Conservation (phyloP, 2,888 invertebrate genomes). For the Herminia tarsipennalis region DNA sequence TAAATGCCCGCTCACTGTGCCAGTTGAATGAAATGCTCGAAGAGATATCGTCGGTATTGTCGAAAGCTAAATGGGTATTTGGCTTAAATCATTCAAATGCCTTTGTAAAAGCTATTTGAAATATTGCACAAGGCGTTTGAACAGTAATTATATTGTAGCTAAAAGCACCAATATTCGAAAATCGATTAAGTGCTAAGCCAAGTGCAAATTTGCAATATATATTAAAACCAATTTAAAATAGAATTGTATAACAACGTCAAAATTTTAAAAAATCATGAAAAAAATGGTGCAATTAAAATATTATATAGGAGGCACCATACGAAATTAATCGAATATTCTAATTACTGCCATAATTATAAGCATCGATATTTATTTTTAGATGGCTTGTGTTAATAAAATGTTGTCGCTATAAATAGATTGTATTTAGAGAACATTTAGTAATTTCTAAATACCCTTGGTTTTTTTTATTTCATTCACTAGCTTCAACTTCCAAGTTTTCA, state of each 20-base stretch:
- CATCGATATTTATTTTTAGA: slow-evolving; percentile 56
- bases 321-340: slow-evolving; percentile 28
- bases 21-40: slow-evolving; percentile 4
- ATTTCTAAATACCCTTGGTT: slow-evolving; percentile 2
- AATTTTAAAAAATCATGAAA: neutral
- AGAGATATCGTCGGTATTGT: neutral
- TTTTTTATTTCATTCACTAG: slow-evolving; percentile 9
- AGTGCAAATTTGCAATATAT: neutral
- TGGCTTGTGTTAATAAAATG: slow-evolving; percentile 35
- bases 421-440: slow-evolving; percentile 14
- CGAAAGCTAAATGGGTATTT: neutral
- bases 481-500: slow-evolving; percentile 11
- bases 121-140: neutral
- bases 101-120: neutral
- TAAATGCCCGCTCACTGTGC: slow-evolving; percentile 13
- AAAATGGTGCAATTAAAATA: slow-evolving; percentile 22
- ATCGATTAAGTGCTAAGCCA: neutral
- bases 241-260: neutral
- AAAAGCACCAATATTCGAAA: neutral
- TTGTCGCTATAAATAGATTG: slow-evolving; percentile 19
- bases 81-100: neutral
- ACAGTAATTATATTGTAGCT: neutral
- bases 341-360: slow-evolving; percentile 63
- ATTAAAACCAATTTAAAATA: neutral
- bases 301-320: slow-evolving; percentile 32